Evolutionary conservation across 1,140 invertebrate species (phyloP), one percentile per base, ranked within the genome.

Genomic region (Melipona quadrifasciata): DNA sequence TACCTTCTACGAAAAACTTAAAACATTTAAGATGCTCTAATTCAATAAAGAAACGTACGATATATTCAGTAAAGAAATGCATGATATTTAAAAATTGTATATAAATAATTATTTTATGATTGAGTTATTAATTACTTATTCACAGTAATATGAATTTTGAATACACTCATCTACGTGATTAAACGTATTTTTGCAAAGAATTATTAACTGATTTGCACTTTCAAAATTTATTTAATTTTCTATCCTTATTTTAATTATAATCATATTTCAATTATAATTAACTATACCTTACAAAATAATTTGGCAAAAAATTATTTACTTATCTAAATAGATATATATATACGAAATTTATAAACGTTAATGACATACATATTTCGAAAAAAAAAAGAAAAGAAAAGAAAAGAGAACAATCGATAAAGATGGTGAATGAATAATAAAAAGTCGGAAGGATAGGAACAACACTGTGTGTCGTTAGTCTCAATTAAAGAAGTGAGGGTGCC

Each of bases 401-500:
- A 14, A 17, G n/a, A 61, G 3, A 58, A 85, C 5, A 0, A 31
- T 31, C 1, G 31, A 31, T 1, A 2, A 11, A 34, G 19, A 11
- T n/a, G 53, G 27, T 11, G 19, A 17, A 65, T 12, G 55, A 74
- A 16, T 51, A 53, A 34, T 19, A 57, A 70, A 71, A 77, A 74
- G 24, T 6, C 24, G 53, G n/a, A 82, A 77, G 39, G 17, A 27
- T 53, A 21, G 3, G 67, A 39, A 21, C 2, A 14, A 65, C 51
- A 47, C 39, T 47, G 39, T 34, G 19, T 64, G 65, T 72, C n/a
- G 34, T 80, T 85, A 74, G 6, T 58, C 58, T 57, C 65, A 77
- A 82, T 87, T 67, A 68, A 73, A 14, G 11, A 82, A 34, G 14
- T 34, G 11, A 27, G 57, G 39, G 55, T 81, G 34, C 53, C 31